phyloP scores from a whole-genome alignment of 2,113 vertebrate species.

The Dipodomys spectabilis region DNA sequence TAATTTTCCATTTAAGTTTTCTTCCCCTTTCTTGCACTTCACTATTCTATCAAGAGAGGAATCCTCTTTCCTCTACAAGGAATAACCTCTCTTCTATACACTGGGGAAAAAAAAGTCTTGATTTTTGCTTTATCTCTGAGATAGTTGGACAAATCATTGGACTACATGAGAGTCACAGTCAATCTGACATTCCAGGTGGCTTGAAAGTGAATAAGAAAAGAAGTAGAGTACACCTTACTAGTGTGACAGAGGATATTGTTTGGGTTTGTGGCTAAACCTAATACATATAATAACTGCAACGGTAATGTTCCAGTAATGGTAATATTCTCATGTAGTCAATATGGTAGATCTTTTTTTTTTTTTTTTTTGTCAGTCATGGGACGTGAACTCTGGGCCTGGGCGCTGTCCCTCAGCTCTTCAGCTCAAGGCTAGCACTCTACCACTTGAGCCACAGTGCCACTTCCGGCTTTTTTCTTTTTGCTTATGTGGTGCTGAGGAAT shows the following conservation, averaged over 20 bases:
- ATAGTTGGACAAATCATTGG: constrained; percentile 50
- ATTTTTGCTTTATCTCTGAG: constrained; percentile 29
- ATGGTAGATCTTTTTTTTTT: no score
- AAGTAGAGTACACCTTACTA: not conserved
- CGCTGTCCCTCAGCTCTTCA: no score
- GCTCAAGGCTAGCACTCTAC: no score
- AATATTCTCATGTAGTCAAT: not conserved
- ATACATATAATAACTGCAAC: constrained; percentile 14
- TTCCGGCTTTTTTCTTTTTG: no score
- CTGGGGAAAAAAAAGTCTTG: constrained; percentile 33
- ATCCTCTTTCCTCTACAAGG: not conserved
- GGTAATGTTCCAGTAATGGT: no score
- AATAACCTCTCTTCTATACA: constrained; percentile 7
- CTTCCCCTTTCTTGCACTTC: not conserved
- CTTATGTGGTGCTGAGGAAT: no score
- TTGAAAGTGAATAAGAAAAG: constrained; percentile 1
- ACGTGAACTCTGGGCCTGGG: no score
- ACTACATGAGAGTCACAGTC: not conserved
- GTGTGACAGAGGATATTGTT: not conserved
- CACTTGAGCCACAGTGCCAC: no score
- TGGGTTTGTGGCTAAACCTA: constrained; percentile 15
- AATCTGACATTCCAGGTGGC: no score
- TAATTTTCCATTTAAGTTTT: constrained; percentile 13
- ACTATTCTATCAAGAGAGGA: constrained; percentile 24
- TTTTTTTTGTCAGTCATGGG: no score